Evolutionary conservation across 2,888 invertebrate genomes (phyloP).

Genomic region (Andrena flavipes): DNA sequence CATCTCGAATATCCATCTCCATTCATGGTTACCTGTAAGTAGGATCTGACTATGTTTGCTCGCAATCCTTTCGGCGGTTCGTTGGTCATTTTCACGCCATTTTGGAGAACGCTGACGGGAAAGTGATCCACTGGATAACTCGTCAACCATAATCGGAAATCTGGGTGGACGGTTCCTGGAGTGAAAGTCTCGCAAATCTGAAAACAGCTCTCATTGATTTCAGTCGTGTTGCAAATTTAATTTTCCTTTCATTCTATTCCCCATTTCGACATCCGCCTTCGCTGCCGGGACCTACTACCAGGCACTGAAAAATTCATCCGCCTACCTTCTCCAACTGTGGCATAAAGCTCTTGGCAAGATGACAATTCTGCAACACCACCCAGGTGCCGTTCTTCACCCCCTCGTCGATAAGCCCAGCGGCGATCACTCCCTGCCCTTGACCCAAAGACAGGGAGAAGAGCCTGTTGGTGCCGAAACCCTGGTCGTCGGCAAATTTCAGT

Average conservation of each 20-base stretch:
- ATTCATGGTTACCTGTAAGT: conserved; percentile 86
- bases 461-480: conserved; percentile 92
- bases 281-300: background rate
- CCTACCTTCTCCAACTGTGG: conserved; percentile 93
- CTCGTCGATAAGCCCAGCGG: conserved; percentile 93
- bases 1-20: background rate
- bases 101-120: conserved; percentile 96
- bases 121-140: conserved; percentile 96
- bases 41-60: conserved; percentile 93
- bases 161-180: conserved; percentile 93
- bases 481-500: conserved; percentile 97
- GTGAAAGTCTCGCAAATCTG: conserved; percentile 94
- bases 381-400: conserved; percentile 94
- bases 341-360: conserved; percentile 98
- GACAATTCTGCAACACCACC: conserved; percentile 98
- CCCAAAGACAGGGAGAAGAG: conserved; percentile 94
- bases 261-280: background rate
- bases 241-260: background rate
- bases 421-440: conserved; percentile 97
- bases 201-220: conserved; percentile 17
- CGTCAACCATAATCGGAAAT: conserved; percentile 97
- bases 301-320: background rate
- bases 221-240: background rate
- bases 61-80: conserved; percentile 96
- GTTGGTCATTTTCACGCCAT: conserved; percentile 98